phyloP scores from a whole-genome alignment of 2,113 vertebrate genomes.

The Chaetodon auriga region DNA sequence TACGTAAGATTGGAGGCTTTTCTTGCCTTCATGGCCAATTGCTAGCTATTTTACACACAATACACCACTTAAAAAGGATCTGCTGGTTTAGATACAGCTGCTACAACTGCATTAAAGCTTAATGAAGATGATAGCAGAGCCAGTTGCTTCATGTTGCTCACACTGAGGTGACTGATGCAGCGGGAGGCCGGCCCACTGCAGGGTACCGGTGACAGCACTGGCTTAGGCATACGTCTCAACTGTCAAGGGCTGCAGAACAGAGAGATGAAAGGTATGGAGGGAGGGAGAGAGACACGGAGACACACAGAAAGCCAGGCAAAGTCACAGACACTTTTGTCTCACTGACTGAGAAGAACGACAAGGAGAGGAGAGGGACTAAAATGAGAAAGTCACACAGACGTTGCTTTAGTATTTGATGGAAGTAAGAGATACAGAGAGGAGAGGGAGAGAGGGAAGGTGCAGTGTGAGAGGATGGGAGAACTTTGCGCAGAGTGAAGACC shows the following conservation, averaged over 20 bases:
- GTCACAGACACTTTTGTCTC: slow-evolving; percentile 57
- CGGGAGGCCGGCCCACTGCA: slow-evolving; percentile 24
- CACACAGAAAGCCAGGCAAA: slow-evolving; percentile 46
- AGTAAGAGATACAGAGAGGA: slow-evolving; percentile 10
- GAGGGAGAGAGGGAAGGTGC: not conserved
- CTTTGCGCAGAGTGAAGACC: slow-evolving; percentile 40
- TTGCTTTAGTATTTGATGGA: slow-evolving; percentile 48
- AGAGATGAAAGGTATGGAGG: slow-evolving; percentile 58
- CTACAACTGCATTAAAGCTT: slow-evolving; percentile 31
- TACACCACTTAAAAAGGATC: not conserved
- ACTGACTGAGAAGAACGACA: slow-evolving; percentile 58
- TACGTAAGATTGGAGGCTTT: not conserved
- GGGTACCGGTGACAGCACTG: slow-evolving; percentile 28
- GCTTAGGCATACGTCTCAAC: slow-evolving; percentile 45
- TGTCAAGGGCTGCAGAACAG: slow-evolving; percentile 56
- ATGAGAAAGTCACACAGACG: slow-evolving; percentile 51
- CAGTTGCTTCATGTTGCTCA: slow-evolving; percentile 25
- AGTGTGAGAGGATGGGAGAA: slow-evolving; percentile 39
- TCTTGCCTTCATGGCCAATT: not conserved
- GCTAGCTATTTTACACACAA: not conserved
- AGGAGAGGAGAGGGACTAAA: slow-evolving; percentile 40
- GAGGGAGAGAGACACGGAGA: slow-evolving; percentile 28
- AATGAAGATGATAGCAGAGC: slow-evolving; percentile 25
- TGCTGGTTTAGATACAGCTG: not conserved
- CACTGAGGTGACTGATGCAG: slow-evolving; percentile 48